A percentile compares a stretch with the other conserved stretches of the same genome.
These are phyloP conservation scores for Muscicapa striata DNA, from an alignment of 2,797 vertebrate genomes.

Conservation along the genomic window DNA sequence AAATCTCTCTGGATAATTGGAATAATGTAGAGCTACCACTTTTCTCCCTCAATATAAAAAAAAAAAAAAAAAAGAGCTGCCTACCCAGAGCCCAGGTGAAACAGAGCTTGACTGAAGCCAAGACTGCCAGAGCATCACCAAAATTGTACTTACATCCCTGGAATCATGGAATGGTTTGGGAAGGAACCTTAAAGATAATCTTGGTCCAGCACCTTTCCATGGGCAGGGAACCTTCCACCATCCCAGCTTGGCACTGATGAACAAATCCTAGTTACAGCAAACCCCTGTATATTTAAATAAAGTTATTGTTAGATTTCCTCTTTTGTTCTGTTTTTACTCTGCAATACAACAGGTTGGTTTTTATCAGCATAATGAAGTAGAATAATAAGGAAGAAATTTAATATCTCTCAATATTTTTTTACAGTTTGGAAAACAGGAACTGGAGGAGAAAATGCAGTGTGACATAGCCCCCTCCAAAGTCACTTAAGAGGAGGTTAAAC, in stretches of 20 bases:
- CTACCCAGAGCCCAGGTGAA: not conserved
- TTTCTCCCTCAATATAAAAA: too few species aligned
- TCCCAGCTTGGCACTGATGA: not conserved
- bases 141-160: not conserved
- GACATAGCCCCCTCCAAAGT: not conserved
- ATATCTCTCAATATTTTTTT: not conserved
- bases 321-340: not conserved
- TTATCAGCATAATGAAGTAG: not conserved
- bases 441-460: not conserved
- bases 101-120: not conserved
- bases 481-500: fast-evolving
- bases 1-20: not conserved
- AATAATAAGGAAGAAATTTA: not conserved
- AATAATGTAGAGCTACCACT: not conserved
- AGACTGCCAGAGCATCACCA: not conserved
- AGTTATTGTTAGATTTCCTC: not conserved
- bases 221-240: fast-evolving
- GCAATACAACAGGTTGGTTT: not conserved
- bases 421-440: not conserved
- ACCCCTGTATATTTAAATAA: not conserved
- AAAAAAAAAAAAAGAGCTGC: not conserved
- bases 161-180: not conserved
- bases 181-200: not conserved
- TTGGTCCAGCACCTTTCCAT: not conserved
- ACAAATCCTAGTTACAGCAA: not conserved